Base-by-base conservation (phyloP, 2,797 vertebrate genomes). In the Silurus lanzhouensis region DNA sequence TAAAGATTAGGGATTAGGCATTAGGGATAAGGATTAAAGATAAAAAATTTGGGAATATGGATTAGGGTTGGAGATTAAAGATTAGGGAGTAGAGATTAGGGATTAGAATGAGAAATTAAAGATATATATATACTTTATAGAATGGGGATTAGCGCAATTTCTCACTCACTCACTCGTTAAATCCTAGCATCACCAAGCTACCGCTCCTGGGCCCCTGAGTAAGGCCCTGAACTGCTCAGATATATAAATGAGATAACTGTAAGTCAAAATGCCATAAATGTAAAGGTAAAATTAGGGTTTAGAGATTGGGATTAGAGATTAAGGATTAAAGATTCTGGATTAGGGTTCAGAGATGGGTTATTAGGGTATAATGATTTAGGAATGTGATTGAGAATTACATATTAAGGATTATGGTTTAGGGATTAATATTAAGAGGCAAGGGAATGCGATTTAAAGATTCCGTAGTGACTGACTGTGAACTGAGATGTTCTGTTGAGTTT, bases 401-500 rank as follows among this genome's bases (percentile, higher is more conserved):
- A 12, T 48, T 72, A 19, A 22, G 10, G 1, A 25, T 22, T 25
- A 48, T 10, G 1, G 19, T 7, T 79, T 60, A 61, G 1, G 57
- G 8, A 1, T 20, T 15, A 6, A 14, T 15, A 31, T 31, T 31
- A 31, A 31, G 31, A 2, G 31, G 31, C 3, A 31, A 31, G 31
- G 31, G 31, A 31, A 3, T 31, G 31, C 31, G 31, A 8, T 61
- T 78, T 80, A 25, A 64, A 20, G 31, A 52, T 10, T 52, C 1
- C 9, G 52, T 8, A 2, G 74, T 83, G 44, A 94, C 96, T 94
- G 94, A 99, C 98, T 80, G 97, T 95, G 83, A 99, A 99, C 84
- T 98, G 96, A 88, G 97, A 97, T 74, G 97, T 96, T 31, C 97
- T 94, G 84, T 95, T 95, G 86, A 86, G 63, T 25, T 94, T 96